Percentiles rank a stretch among this genome's conserved stretches.
Evolutionary conservation across 2,113 vertebrate species (phyloP).

Genomic region (Todiramphus chloris): DNA sequence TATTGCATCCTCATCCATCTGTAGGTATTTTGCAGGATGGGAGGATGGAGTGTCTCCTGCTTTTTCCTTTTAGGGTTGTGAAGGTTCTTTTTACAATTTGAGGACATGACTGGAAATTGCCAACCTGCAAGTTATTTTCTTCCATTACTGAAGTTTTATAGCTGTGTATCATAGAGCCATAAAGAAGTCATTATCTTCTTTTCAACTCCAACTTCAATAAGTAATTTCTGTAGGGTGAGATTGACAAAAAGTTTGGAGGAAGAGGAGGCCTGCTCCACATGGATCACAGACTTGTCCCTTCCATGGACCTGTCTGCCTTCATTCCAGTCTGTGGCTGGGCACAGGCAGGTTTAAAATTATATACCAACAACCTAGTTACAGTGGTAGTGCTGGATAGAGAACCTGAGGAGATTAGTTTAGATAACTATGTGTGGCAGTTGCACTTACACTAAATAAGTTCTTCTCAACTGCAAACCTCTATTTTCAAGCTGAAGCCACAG

Average conservation of each 20-base stretch:
- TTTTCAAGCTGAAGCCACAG: neutral
- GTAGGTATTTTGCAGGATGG: neutral
- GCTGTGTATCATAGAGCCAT: neutral
- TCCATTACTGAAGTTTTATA: neutral
- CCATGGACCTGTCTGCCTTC: neutral
- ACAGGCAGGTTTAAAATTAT: neutral
- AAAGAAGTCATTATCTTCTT: neutral
- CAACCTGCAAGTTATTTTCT: neutral
- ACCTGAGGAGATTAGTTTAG: neutral
- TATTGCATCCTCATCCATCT: neutral
- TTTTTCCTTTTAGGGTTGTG: neutral
- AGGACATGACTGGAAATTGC: neutral
- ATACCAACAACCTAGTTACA: neutral
- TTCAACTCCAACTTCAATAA: neutral
- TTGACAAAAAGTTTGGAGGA: neutral
- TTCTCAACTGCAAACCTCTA: neutral
- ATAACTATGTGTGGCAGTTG: too few relatives aligned
- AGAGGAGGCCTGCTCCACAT: neutral
- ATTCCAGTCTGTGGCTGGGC: neutral
- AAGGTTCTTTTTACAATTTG: neutral
- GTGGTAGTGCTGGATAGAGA: neutral
- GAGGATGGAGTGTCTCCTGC: neutral
- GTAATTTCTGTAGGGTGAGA: neutral
- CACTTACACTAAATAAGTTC: neutral
- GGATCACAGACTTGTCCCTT: neutral